Evolutionary conservation across 2,888 invertebrate genomes (phyloP), one percentile per base, ranked within the genome.

Genomic region (Acleris emargana): DNA sequence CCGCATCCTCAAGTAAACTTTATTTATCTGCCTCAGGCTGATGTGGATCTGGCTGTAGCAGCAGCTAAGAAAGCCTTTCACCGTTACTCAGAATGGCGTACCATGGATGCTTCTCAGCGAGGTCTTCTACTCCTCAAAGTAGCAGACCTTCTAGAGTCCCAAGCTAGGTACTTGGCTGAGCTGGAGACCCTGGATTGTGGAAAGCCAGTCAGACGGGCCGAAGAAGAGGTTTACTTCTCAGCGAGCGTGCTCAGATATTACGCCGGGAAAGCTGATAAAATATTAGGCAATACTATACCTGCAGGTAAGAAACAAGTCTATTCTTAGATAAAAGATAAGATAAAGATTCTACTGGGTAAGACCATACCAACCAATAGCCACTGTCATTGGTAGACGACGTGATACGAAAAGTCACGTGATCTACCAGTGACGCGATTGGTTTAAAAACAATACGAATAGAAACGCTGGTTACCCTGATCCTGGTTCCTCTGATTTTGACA

Each of bases 151-250:
- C 93, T 98, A 66, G 94, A 96, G 72, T 93, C 96, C 25, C 97
- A 98, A 77, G 92, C 93, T 38, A 89, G 94, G 17, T 94, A 96
- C 69, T 81, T 98, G 68, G 97, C 97, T 3, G 96, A 97, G 76
- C 93, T 99, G 72, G 99, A 99, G 91, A 98, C 99, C 0, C 83
- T 98, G 69, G 98, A 99, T 84, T 98, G 98, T 86, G 99, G 99
- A 0, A 99, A 99, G 82, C 98, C 98, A 0, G 98, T 95, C 74
- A 90, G 94, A 38, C 89, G 93, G 68, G 94, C 97, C 0, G 93
- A 93, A 68, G 95, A 94, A 51, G 97, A 97, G 82, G 86, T 97
- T 0, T 93, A 94, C 9, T 89, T 90, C 68, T 91, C 95, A 16
- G 92, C 95, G 0, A 93, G 94, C 59, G 94, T 94, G 47, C 75